Evolutionary conservation across 35 echinoderm and acorn worm genomes (phyloP), one percentile per base, ranked within the genome.

Genomic region (Chiridota heheva): DNA sequence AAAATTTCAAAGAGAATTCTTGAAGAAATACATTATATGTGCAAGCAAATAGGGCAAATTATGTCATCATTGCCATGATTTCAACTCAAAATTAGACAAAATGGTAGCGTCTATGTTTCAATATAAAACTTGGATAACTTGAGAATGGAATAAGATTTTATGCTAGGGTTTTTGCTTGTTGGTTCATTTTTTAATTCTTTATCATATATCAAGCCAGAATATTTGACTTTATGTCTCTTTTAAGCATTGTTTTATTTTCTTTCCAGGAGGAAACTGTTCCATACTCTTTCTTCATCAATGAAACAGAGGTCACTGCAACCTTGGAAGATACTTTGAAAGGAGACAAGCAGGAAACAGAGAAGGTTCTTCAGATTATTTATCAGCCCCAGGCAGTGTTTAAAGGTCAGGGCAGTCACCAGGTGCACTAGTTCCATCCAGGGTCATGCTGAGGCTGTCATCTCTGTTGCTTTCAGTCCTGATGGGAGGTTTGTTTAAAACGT

Each of bases 391-490:
- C 95, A 18, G 73, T 98, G 29, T 98, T 98, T 43, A 98, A n/a
- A 80, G 44, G 95, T 92, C 0, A 80, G 85, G 58, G 84, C 95
- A 38, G 89, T 98, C 16, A 92, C 95, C 0, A 77, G 95, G 33
- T 98, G 89, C 72, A 98, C 89, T 12, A 98, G 84, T 36, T 84
- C 84, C 55, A 88, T 97, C 56, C 84, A 86, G 56, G 94, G 94
- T 15, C 94, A 97, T 80, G 94, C 94, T 15, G 94, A 97, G 48
- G 94, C 94, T n/a, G 94, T 97, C 2, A 97, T 97, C 70, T 97
- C 94, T 36, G 94, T 97, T 20, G 87, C 88, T 45, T 97, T 97
- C 58, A 97, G 94, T 69, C 94, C 94, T 7, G 84, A 81, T 72
- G 94, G 94, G 72, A 87, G 88, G 94, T 97, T 63, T 18, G 36